Conservation (phyloP, 2,113 vertebrate genomes). For the Callaeas wilsoni region DNA sequence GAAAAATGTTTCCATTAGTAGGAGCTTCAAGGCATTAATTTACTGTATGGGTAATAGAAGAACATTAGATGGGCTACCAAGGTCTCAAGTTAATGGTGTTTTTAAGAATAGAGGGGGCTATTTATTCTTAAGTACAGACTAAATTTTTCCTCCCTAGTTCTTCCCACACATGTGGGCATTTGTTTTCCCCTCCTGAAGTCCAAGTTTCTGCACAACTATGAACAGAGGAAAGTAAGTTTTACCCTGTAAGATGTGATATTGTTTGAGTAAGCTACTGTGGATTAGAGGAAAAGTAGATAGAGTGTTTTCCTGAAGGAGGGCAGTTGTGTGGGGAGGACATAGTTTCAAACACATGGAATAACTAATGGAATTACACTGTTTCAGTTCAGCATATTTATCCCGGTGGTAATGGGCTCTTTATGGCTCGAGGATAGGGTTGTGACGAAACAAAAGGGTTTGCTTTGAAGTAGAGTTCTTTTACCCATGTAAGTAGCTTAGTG, state of each 20-base stretch:
- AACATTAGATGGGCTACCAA: constrained; percentile 1
- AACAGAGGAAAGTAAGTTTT: not conserved
- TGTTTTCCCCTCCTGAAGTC: not conserved
- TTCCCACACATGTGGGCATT: not conserved
- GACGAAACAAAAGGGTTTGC: not conserved
- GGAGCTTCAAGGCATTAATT: constrained; percentile 63
- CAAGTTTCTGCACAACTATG: not conserved
- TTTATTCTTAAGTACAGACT: constrained; percentile 3
- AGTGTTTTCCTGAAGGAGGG: not conserved
- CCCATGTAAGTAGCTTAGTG: not conserved
- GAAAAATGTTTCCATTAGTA: constrained; percentile 72
- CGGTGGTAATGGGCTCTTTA: not conserved
- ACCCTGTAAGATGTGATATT: not conserved
- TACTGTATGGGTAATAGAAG: constrained; percentile 39
- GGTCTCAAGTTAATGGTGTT: constrained; percentile 40
- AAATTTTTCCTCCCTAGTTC: not conserved
- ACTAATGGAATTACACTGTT: not conserved
- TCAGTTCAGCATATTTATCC: not conserved
- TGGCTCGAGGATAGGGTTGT: not conserved
- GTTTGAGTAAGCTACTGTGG: not conserved
- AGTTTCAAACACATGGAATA: not conserved
- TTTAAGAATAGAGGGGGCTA: constrained; percentile 9
- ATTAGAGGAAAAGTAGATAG: not conserved
- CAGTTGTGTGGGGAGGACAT: not conserved
- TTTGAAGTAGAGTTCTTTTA: not conserved